phyloP scores from a whole-genome alignment of 2,113 vertebrate species.

The Cebus imitator region DNA sequence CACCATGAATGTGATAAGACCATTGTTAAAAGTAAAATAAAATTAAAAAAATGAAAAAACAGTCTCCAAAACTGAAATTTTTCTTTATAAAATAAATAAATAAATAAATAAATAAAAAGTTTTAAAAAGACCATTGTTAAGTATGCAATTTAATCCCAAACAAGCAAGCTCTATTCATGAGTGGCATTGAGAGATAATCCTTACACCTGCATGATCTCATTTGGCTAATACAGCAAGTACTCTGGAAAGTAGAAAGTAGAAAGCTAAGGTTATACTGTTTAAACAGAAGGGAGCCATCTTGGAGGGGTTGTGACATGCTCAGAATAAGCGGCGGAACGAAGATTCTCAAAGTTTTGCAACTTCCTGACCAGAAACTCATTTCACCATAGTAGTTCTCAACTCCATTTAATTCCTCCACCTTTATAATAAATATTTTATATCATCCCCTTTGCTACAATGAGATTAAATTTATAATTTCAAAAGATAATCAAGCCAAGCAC shows the following conservation, averaged over 20 bases:
- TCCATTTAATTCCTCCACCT: neutral
- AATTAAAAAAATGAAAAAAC: too few species aligned
- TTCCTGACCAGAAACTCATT: neutral
- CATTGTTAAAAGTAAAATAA: neutral
- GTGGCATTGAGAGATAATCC: neutral
- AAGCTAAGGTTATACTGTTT: neutral
- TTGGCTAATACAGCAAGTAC: neutral
- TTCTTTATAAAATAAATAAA: too few species aligned
- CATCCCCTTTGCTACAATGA: neutral
- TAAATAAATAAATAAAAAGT: too few species aligned
- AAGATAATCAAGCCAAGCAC: neutral
- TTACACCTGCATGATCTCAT: neutral
- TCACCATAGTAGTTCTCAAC: neutral
- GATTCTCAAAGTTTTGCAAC: neutral
- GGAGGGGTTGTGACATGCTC: neutral
- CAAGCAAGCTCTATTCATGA: constrained; percentile 8
- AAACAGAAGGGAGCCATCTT: neutral
- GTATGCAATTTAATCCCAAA: neutral
- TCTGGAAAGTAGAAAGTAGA: neutral
- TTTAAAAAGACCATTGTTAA: neutral
- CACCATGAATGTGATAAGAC: neutral
- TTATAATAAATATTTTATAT: neutral
- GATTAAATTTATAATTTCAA: constrained; percentile 29
- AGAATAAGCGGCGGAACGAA: neutral
- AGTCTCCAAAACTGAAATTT: too few species aligned